These are phyloP conservation scores for Mustelus asterias DNA, from an alignment of 2,113 vertebrate genomes.

Conservation along the genomic window DNA sequence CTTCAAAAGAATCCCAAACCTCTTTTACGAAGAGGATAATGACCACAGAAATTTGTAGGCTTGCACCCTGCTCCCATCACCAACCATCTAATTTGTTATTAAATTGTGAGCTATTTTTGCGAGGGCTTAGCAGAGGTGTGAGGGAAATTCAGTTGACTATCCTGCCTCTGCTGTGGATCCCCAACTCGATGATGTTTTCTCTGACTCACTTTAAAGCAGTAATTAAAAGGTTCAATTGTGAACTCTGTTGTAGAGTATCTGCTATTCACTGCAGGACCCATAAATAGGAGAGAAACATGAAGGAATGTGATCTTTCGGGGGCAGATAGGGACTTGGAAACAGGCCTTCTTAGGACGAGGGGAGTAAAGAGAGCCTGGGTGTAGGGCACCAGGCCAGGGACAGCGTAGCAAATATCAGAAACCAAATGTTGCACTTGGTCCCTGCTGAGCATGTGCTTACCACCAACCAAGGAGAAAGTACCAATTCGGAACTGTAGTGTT, in stretches of 20 bases:
- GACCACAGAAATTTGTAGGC: background rate
- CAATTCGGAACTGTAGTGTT: background rate
- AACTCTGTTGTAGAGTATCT: background rate
- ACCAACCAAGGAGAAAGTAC: background rate
- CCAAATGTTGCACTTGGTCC: background rate
- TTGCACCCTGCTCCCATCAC: background rate
- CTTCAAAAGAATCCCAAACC: background rate
- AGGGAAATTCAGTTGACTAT: background rate
- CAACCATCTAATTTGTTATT: background rate
- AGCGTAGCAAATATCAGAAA: background rate
- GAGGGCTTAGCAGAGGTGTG: background rate
- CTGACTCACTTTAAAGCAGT: background rate
- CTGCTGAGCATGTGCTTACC: background rate
- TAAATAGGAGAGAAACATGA: background rate
- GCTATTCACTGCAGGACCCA: background rate
- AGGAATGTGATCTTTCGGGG: background rate
- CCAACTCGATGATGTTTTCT: background rate
- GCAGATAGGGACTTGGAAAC: background rate
- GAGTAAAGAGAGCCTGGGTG: background rate
- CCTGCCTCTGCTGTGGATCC: background rate
- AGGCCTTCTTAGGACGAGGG: background rate
- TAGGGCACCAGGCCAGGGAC: background rate
- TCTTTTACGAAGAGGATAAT: background rate
- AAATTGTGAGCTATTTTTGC: background rate
- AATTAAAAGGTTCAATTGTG: background rate